Evolutionary conservation across 2,113 vertebrate genomes (phyloP).

Genomic region (Microcebus murinus): DNA sequence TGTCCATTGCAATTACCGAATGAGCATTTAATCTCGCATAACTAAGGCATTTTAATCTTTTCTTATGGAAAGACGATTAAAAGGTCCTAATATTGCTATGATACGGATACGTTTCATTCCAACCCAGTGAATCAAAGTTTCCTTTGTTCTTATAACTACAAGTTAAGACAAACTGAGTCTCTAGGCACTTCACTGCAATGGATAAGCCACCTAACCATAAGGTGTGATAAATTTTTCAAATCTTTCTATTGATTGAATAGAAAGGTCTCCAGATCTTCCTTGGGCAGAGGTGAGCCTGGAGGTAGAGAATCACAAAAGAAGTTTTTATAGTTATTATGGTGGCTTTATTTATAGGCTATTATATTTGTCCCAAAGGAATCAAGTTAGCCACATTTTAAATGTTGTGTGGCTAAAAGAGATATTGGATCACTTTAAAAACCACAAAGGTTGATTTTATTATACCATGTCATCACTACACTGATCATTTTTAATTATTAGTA

Average conservation of each 20-base stretch:
- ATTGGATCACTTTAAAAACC: conserved; percentile 23
- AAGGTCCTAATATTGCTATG: conserved; percentile 83
- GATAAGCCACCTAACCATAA: background rate
- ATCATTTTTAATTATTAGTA: background rate
- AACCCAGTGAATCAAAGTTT: conserved; percentile 82
- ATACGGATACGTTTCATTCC: conserved; percentile 80
- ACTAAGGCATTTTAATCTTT: conserved; percentile 90
- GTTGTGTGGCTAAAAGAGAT: background rate
- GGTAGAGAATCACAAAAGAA: conserved; percentile 17
- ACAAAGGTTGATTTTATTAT: background rate
- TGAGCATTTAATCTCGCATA: conserved; percentile 88
- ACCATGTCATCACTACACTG: background rate
- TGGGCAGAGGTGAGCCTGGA: conserved; percentile 54
- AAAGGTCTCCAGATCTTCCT: conserved; percentile 40
- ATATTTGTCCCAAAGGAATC: conserved; percentile 38
- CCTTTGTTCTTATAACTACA: conserved; percentile 75
- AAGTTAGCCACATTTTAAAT: conserved; percentile 43
- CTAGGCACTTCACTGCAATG: background rate
- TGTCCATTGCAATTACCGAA: conserved; percentile 92
- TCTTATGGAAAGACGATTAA: conserved; percentile 87
- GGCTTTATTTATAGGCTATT: conserved; percentile 59
- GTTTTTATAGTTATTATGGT: background rate
- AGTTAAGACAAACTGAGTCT: conserved; percentile 65
- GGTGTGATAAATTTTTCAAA: conserved; percentile 21
- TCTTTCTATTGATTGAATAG: conserved; percentile 4